Evolutionary conservation across 2,113 vertebrate genomes (phyloP), one percentile per base, ranked within the genome.

Genomic region (Numenius arquata): DNA sequence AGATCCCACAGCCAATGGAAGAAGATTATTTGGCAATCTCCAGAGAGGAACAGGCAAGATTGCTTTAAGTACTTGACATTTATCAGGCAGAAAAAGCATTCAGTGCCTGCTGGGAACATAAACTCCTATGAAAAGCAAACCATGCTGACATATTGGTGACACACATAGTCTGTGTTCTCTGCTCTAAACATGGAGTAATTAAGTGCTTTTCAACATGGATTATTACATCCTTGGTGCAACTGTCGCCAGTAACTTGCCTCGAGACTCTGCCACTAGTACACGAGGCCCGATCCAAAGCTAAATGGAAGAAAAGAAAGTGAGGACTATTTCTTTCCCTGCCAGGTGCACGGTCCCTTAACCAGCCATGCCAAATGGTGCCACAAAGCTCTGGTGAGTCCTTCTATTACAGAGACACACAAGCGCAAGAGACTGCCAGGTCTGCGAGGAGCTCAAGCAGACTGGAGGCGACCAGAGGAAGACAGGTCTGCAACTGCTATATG

Each of bases 21-120:
- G 55, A 52, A 85, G 89, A 90, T 89, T 62, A 89, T 94, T 70
- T 97, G 89, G 87, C 88, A 92, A 56, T 62, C 91, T 90, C 76
- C 29, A 45, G 80, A 95, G 92, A 93, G 65, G 73, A 95, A 59
- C 12, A 62, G 67, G 89, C 85, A 95, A 82, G 65, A 83, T 41
- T 94, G 52, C 80, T 90, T 70, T 43, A 84, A 85, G 85, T 85
- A 89, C 77, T 92, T 93, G 95, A 95, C 95, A 97, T 97, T 97
- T 97, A 87, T 93, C 94, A 85, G 77, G 83, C 66, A 95, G 84
- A 63, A 92, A 77, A 94, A 85, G 86, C 55, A 80, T 77, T 95
- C 3, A 0, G 41, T 83, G 85, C 79, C 81, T 92, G 89, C 92
- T 96, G 93, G 77, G 91, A 88, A 84, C 76, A 88, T 48, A 88